Evolutionary conservation across 2,113 vertebrate genomes (phyloP).

Genomic region (Numenius arquata): DNA sequence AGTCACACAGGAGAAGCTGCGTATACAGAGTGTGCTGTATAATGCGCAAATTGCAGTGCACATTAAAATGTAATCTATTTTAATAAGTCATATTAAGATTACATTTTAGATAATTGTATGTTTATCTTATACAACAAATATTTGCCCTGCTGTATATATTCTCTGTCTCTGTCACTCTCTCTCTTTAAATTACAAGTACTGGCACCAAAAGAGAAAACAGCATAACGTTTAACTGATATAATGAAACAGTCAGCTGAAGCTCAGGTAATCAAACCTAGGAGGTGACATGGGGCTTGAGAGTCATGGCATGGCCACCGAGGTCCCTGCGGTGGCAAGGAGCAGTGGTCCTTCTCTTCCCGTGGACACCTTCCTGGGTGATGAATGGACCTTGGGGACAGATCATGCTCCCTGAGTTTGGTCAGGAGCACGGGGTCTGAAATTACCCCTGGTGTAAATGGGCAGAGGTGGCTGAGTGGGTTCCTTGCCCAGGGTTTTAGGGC

Average conservation of each 20-base stretch:
- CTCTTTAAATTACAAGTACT: conserved; percentile 49
- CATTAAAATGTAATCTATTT: conserved; percentile 81
- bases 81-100: conserved; percentile 82
- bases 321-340: fast-evolving
- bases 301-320: fast-evolving
- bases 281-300: not conserved
- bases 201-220: not conserved
- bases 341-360: fast-evolving
- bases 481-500: not conserved
- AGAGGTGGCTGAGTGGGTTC: fast-evolving
- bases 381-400: fast-evolving
- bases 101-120: conserved; percentile 79
- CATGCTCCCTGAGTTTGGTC: fast-evolving
- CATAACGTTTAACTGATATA: not conserved
- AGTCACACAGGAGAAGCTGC: conserved; percentile 67
- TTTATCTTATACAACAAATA: conserved; percentile 73
- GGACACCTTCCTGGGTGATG: fast-evolving
- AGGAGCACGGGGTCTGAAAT: fast-evolving
- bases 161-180: not conserved
- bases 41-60: conserved; percentile 76
- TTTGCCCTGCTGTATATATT: conserved; percentile 57
- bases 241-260: not conserved
- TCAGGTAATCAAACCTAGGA: not conserved
- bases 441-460: not conserved
- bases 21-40: conserved; percentile 33